A percentile compares a stretch with the other conserved stretches of the same genome.
These are phyloP conservation scores for Fragum fragum DNA, from an alignment of 2,888 invertebrate genomes.

Conservation along the genomic window DNA sequence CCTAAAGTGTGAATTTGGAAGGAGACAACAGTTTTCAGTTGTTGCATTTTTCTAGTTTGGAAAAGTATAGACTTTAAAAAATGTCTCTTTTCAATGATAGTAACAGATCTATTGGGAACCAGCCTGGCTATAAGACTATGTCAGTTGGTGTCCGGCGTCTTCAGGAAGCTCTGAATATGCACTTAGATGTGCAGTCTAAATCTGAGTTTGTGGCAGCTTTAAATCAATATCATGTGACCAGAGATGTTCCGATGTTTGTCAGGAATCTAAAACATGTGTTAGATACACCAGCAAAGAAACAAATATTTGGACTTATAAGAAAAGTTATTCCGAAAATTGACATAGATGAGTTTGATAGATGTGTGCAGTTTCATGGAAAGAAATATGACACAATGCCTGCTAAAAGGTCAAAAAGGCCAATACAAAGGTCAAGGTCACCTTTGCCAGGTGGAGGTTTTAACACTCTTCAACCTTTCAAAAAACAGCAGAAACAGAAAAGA, in stretches of 20 bases:
- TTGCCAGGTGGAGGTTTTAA: slow-evolving; percentile 20
- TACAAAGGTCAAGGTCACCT: slow-evolving; percentile 54
- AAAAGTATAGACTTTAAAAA: neutral
- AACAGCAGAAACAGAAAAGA: slow-evolving; percentile 43
- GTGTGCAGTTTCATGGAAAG: slow-evolving; percentile 50
- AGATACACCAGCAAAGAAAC: slow-evolving; percentile 81
- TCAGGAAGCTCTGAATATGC: slow-evolving; percentile 79
- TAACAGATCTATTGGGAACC: slow-evolving; percentile 14
- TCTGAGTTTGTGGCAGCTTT: slow-evolving; percentile 78
- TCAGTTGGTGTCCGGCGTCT: slow-evolving; percentile 77
- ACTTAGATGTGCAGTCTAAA: slow-evolving; percentile 78
- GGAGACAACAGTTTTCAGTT: no score
- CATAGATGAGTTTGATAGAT: slow-evolving; percentile 75
- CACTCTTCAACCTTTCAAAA: slow-evolving; percentile 35
- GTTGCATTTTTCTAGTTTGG: no score
- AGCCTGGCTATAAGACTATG: slow-evolving; percentile 56
- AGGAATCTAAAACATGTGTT: slow-evolving; percentile 76
- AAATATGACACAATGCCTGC: slow-evolving; percentile 72
- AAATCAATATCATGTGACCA: slow-evolving; percentile 76
- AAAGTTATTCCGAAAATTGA: slow-evolving; percentile 79
- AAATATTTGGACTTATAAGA: slow-evolving; percentile 76
- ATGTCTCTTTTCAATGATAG: slow-evolving; percentile 32
- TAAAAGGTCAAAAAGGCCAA: slow-evolving; percentile 50
- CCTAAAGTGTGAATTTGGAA: no score
- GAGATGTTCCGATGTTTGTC: slow-evolving; percentile 80